Conservation (phyloP, 1,140 invertebrate species). For the Meloidogyne chitwoodi region DNA sequence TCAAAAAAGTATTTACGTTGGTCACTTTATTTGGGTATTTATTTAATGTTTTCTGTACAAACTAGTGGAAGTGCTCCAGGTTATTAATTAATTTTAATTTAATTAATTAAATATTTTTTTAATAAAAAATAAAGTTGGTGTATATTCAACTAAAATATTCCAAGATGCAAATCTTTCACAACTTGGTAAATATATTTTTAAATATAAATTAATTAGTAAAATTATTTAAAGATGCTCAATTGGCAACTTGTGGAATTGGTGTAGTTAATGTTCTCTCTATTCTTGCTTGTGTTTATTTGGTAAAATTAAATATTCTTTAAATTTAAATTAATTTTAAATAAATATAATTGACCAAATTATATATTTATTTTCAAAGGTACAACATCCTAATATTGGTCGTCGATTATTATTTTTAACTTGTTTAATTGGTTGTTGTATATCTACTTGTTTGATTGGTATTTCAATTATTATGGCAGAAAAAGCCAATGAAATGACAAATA, state of each 20-base stretch:
- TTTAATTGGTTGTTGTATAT: not conserved
- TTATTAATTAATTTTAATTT: not conserved
- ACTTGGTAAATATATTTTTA: not conserved
- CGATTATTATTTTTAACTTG: not conserved
- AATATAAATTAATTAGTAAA: not conserved
- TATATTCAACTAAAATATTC: not conserved
- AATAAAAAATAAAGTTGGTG: not conserved
- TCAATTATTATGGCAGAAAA: not conserved
- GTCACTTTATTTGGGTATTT: not conserved
- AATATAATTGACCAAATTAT: no score
- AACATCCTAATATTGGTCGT: not conserved
- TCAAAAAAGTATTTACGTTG: not conserved
- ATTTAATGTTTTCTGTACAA: not conserved
- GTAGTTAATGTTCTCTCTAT: not conserved
- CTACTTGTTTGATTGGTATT: not conserved
- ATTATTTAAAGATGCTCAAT: not conserved
- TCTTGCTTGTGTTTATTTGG: not conserved
- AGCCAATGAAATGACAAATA: not conserved
- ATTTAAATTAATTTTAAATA: no score
- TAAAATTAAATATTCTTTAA: not conserved
- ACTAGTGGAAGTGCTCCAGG: not conserved
- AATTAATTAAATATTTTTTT: not conserved
- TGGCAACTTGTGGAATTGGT: not conserved
- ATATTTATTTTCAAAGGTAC: not conserved
- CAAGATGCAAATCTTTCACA: not conserved